Base-by-base conservation (phyloP, 2,113 vertebrate genomes). In the Ceratotherium simum region DNA sequence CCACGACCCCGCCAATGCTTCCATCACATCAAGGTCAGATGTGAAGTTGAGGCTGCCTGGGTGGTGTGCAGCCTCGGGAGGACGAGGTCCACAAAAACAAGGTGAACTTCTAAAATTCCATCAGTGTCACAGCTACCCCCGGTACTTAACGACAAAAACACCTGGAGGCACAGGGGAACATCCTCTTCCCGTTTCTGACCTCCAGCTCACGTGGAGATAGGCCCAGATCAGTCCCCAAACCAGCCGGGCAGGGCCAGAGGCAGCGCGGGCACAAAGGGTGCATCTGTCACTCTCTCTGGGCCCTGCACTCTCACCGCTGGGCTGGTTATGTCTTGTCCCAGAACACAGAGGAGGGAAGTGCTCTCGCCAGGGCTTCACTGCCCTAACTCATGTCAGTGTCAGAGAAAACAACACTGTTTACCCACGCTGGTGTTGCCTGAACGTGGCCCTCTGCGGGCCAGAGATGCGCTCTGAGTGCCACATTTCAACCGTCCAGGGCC, bases 11-110 rank as follows among this genome's bases (percentile, higher is more conserved):
- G 33, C 25, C 86, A 39, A 67, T 9, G 17, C 56, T 33, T 11
- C 42, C 36, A 39, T 17, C 31, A 8, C 3, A 1, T 23, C 42
- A 86, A 48, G 48, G 10, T 90, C 90, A 46, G 70, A 64, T 1
- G 1, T 33, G 48, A 70, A 48, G 16, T 31, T 0, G 6, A 39
- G 36, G 58, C 27, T 5, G 25, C 21, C 33, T 20, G 4, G 5
- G 10, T 2, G 46, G 8, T 5, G 1, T 4, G 3, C 7, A 58
- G 27, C 17, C 25, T 36, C 18, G 1, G 13, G 78, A 39, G 3
- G 2, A 33, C 11, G 1, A 2, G 23, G 16, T 17, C 79, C 39
- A 39, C 54, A 82, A 31, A 25, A 67, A 18, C 2, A 2, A 72
- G 48, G 31, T n/a, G 25, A 36, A 60, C 56, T 83, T 58, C 4